Base-by-base conservation (phyloP, 1,140 invertebrate genomes). In the Maniola jurtina region DNA sequence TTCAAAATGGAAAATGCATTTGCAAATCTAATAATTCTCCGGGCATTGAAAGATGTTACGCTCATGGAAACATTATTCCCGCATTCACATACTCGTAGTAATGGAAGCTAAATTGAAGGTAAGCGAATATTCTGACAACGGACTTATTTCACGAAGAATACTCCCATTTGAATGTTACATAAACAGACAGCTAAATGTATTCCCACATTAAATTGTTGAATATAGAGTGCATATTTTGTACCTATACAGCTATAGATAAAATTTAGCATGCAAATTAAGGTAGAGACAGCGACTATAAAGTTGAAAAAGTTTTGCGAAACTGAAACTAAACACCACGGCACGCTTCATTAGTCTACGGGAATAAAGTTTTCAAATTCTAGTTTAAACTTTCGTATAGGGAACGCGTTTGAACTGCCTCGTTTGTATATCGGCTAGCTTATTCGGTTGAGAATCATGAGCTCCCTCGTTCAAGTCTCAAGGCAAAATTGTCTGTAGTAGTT, bases 321-420 rank as follows among this genome's bases (percentile, higher is more conserved):
- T 76, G 69, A 70, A 73, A 80, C 70, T 71, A 70, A 69, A 73
- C 61, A 63, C 66, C 67, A 68, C 66, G 57, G 66, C 42, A 70
- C 71, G 77, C 73, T 84, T 86, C 80, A 84, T 83, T 86, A 83
- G 77, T 64, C 70, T 66, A 56, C 61, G 42, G 66, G 67, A 61
- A 74, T 64, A 59, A 64, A 76, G 71, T 68, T 64, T 50, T 52
- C 48, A 25, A 56, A 60, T 72, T 70, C 67, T 48, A 55, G 71
- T 73, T 68, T 73, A 59, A 70, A 72, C 61, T 70, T 66, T 57
- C 10, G n/a, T 59, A 58, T 25, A 14, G 45, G 15, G 2, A 34
- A 38, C 16, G 14, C 35, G 0, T 38, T 25, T n/a, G n/a, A n/a
- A n/a, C 25, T 25, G 25, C 25, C 25, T 25, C 25, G 25, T 25